Evolutionary conservation across 2,888 invertebrate species (phyloP), one percentile per base, ranked within the genome.

Genomic region (Stenodera caucasica): DNA sequence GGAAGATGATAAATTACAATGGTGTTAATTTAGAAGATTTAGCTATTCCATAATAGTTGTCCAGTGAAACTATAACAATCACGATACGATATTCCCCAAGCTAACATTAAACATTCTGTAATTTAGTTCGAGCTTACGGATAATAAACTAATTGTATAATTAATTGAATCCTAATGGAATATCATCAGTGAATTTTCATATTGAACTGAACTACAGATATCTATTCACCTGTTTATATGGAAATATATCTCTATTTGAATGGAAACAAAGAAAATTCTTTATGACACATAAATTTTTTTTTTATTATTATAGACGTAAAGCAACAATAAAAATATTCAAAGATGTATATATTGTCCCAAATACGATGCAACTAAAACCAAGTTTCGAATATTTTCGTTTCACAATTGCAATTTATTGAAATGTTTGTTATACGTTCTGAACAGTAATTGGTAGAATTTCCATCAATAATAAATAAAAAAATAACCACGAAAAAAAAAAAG

Each of bases 81-180:
- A 45, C n/a, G 45, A 18, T 51, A 33, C 33, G 53, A n/a, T 21
- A 53, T 21, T 53, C 53, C 53, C 53, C 14, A 32, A 18, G 53
- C 35, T 33, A 32, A 21, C 33, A 53, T 53, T 53, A 53, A 53
- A 32, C 33, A 53, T 53, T 32, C 61, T 61, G 70, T 70, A 63
- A 67, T 55, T 67, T 66, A 68, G 63, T 57, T 61, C 63, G 66
- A 66, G 58, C 62, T 61, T 61, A 57, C 18, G 65, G 70, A 70
- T 71, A 70, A 70, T 69, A 68, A 67, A 68, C 68, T 70, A 70
- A 67, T 69, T 67, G 67, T 53, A 57, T 69, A 67, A 70, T 69
- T 68, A 70, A 70, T 68, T 63, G 66, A 67, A 67, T 70, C 70
- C 67, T 62, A 32, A 40, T 53, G 65, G 70, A 65, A 65, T 68